Evolutionary conservation across 1,140 invertebrate genomes (phyloP).

Genomic region (Conopomorpha cramerella): DNA sequence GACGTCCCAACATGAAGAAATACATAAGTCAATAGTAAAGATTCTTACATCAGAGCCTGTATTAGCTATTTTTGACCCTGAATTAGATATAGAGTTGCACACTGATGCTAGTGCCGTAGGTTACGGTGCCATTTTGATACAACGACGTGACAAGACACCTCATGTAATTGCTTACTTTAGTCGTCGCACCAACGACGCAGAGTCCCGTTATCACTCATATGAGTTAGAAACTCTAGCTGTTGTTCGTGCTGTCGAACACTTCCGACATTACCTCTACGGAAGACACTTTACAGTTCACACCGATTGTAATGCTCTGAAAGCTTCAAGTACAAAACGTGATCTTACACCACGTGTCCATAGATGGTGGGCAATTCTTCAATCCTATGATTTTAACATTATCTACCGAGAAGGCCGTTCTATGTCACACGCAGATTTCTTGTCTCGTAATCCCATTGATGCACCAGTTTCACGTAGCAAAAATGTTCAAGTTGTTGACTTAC

Average conservation of each 20-base stretch:
- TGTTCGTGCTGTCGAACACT: slow-evolving; percentile 16
- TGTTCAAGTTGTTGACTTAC: slow-evolving; percentile 10
- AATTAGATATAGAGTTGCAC: slow-evolving; percentile 12
- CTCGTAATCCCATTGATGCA: too few species aligned
- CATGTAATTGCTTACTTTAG: slow-evolving; percentile 13
- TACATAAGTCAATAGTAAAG: background rate
- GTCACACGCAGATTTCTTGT: too few species aligned
- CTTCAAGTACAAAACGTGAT: slow-evolving; percentile 22
- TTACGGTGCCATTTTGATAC: slow-evolving; percentile 8
- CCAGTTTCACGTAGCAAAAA: slow-evolving; percentile 17
- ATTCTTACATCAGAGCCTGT: slow-evolving; percentile 11
- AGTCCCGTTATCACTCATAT: slow-evolving; percentile 24
- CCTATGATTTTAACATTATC: too few species aligned
- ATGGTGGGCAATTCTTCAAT: too few species aligned
- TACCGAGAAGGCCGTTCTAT: too few species aligned
- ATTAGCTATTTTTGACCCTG: slow-evolving; percentile 13
- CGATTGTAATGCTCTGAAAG: slow-evolving; percentile 21
- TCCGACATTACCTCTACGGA: slow-evolving; percentile 20
- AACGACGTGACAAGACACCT: slow-evolving; percentile 2
- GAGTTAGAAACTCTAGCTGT: slow-evolving; percentile 47
- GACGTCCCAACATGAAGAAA: too few species aligned
- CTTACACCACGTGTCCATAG: slow-evolving; percentile 18
- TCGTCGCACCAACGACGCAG: slow-evolving; percentile 13
- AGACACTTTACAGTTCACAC: slow-evolving; percentile 14
- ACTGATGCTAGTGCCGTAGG: too few species aligned